These are phyloP conservation scores for Ceratina japonica DNA, from an alignment of 1,140 invertebrate species.

Conservation along the genomic window DNA sequence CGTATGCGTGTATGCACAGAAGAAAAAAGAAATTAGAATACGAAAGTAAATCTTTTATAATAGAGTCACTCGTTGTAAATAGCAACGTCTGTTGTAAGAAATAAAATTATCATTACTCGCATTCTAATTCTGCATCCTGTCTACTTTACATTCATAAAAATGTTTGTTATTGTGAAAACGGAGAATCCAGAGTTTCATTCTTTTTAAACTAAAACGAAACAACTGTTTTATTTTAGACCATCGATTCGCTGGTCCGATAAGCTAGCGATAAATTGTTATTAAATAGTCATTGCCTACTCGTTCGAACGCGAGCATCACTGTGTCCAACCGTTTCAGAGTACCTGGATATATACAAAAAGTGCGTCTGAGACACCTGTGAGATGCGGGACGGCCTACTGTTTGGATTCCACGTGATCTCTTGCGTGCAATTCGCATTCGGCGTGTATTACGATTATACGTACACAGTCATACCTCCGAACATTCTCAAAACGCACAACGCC, in stretches of 20 bases:
- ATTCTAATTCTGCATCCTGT: too few species aligned
- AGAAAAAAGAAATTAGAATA: too few species aligned
- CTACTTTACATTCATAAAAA: too few species aligned
- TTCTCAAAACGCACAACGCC: conserved; percentile 73
- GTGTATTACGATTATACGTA: conserved; percentile 87
- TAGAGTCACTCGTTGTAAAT: too few species aligned
- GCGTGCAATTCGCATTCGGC: conserved; percentile 85
- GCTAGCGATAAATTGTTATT: too few species aligned
- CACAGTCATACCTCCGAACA: conserved; percentile 82
- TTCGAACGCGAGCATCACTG: not conserved
- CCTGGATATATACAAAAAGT: not conserved
- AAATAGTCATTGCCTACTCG: not conserved
- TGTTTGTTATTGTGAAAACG: not conserved
- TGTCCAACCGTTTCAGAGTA: conserved; percentile 24
- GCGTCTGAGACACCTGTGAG: conserved; percentile 46
- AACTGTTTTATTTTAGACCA: too few species aligned
- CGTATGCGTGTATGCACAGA: too few species aligned
- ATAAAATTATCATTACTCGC: too few species aligned
- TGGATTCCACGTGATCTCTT: conserved; percentile 83
- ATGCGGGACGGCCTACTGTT: conserved; percentile 77
- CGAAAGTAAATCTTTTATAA: too few species aligned
- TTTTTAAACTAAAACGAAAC: not conserved
- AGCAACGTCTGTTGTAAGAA: too few species aligned
- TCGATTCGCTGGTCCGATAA: too few species aligned
- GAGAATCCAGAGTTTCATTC: not conserved